Conservation (phyloP, 2,888 invertebrate genomes). For the Torymus aiolomorphi region DNA sequence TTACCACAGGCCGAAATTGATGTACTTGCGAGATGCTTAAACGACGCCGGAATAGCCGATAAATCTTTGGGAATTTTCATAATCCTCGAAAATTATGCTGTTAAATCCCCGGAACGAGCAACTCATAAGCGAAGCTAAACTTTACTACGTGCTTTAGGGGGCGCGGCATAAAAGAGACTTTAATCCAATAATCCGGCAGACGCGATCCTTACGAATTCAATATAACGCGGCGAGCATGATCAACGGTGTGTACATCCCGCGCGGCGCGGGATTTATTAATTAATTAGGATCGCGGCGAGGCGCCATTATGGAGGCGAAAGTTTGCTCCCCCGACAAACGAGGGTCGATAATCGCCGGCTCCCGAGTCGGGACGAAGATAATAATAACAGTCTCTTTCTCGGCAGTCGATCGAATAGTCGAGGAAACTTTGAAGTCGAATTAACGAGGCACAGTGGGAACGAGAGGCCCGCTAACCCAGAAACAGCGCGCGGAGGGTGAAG, state of each 20-base stretch:
- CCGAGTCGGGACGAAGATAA: conserved; percentile 7
- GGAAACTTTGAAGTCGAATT: conserved; percentile 68
- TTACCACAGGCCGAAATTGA: not conserved
- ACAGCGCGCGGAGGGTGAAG: conserved; percentile 45
- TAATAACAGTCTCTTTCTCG: not conserved
- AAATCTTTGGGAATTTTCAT: conserved; percentile 14
- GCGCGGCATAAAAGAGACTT: conserved; percentile 12
- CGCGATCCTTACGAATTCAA: conserved; percentile 18
- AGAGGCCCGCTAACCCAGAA: conserved; percentile 70
- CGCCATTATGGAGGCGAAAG: conserved; percentile 17
- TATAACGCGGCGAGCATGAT: conserved; percentile 13
- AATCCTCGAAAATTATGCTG: conserved; percentile 39
- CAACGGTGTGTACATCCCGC: not conserved
- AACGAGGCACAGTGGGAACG: conserved; percentile 70
- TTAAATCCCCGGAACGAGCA: conserved; percentile 5
- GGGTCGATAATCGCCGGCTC: no score
- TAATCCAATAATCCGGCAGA: conserved; percentile 44
- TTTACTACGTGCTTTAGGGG: not conserved
- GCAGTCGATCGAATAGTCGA: conserved; percentile 57
- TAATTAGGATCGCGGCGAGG: conserved; percentile 49
- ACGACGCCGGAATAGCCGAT: conserved; percentile 12
- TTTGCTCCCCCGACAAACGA: not conserved
- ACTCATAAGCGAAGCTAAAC: conserved; percentile 25
- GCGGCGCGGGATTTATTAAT: conserved; percentile 20
- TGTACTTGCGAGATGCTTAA: not conserved